Evolutionary conservation across 2,888 invertebrate genomes (phyloP).

Genomic region (Scaptomyza cyrtandrae): DNA sequence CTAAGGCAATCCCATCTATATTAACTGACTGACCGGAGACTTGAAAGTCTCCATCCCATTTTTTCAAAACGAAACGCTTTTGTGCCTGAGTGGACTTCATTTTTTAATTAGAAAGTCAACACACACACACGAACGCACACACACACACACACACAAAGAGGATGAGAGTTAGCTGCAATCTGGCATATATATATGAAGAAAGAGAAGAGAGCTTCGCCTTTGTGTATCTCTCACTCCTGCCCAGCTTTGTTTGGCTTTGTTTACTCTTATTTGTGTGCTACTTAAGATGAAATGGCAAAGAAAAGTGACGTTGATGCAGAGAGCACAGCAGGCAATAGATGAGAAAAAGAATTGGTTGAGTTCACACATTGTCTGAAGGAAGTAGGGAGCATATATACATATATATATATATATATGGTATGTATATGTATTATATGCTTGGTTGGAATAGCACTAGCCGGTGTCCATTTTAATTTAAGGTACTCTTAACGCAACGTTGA

Average conservation of each 20-base stretch:
- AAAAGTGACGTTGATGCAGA: slow-evolving; percentile 65
- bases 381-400: neutral
- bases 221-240: slow-evolving; percentile 47
- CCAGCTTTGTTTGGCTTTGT: slow-evolving; percentile 60
- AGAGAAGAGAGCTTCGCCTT: slow-evolving; percentile 37
- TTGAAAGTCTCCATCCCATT: slow-evolving; percentile 15
- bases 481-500: slow-evolving; percentile 67
- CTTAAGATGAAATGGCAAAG: slow-evolving; percentile 79
- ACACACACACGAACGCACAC: slow-evolving; percentile 28
- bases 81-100: slow-evolving; percentile 63
- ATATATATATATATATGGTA: neutral
- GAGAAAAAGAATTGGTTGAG: slow-evolving; percentile 5
- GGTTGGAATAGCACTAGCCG: slow-evolving; percentile 37
- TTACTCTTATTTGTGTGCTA: slow-evolving; percentile 71
- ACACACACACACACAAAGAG: slow-evolving; percentile 2
- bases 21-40: slow-evolving; percentile 21
- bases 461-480: slow-evolving; percentile 74
- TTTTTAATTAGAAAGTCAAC: slow-evolving; percentile 77
- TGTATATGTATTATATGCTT: slow-evolving; percentile 8
- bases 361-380: slow-evolving; percentile 1
- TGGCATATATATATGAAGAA: slow-evolving; percentile 33
- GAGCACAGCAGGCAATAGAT: slow-evolving; percentile 4
- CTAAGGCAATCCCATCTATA: slow-evolving; percentile 23
- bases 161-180: slow-evolving; percentile 4
- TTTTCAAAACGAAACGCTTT: slow-evolving; percentile 47